These are phyloP conservation scores for Cotesia typhae DNA, from an alignment of 1,140 invertebrate genomes.

Conservation along the genomic window DNA sequence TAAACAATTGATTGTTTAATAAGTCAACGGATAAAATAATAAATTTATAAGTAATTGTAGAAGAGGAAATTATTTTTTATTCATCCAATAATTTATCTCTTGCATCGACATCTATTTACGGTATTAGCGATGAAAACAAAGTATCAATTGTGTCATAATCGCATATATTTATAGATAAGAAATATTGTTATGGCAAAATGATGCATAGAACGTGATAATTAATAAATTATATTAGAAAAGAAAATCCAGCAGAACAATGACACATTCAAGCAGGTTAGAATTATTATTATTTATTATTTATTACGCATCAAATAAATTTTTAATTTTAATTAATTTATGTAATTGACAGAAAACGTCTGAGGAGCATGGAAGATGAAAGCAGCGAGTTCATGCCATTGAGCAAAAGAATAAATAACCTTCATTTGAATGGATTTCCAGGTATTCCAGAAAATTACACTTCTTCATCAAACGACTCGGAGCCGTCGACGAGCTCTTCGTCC, in stretches of 20 bases:
- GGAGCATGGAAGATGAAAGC: constrained; percentile 72
- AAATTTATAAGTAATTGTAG: no score
- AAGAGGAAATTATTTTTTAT: no score
- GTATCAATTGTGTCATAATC: no score
- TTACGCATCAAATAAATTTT: not conserved
- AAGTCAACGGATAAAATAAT: no score
- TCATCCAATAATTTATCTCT: no score
- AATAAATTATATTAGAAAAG: not conserved
- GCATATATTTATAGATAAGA: no score
- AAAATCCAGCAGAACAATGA: constrained; percentile 42
- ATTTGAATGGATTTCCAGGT: constrained; percentile 69
- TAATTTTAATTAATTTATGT: constrained; percentile 1
- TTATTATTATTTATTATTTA: not conserved
- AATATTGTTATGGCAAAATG: constrained; percentile 6
- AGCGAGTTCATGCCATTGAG: constrained; percentile 80
- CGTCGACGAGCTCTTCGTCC: constrained; percentile 58
- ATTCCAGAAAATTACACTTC: constrained; percentile 52
- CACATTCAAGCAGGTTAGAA: constrained; percentile 50
- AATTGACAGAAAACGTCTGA: constrained; percentile 70
- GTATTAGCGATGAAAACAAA: no score
- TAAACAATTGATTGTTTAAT: no score
- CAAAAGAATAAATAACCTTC: constrained; percentile 82
- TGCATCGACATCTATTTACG: no score
- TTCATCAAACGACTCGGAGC: constrained; percentile 60
- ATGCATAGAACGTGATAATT: constrained; percentile 3